Percentiles rank a stretch among this genome's conserved stretches.
These are phyloP conservation scores for Perdita meconis DNA, from an alignment of 2,888 invertebrate genomes.

Conservation along the genomic window DNA sequence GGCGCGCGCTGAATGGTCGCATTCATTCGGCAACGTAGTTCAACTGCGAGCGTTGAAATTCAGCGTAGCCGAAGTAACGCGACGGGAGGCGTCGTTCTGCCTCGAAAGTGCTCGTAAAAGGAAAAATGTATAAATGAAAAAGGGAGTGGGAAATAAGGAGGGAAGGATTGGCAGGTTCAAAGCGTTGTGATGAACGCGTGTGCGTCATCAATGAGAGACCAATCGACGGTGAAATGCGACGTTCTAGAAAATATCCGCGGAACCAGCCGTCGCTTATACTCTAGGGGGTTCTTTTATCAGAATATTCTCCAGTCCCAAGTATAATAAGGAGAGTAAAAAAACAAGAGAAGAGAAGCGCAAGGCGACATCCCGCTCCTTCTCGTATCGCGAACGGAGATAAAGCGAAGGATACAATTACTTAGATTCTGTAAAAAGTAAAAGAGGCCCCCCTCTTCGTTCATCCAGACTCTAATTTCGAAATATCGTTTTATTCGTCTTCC, in stretches of 20 bases:
- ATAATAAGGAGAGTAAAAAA: background rate
- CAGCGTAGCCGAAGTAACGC: background rate
- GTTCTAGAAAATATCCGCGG: constrained; percentile 37
- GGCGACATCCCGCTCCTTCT: background rate
- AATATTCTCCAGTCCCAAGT: constrained; percentile 7
- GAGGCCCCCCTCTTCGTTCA: background rate
- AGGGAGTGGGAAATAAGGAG: background rate
- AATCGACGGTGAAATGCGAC: constrained; percentile 42
- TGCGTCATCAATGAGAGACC: constrained; percentile 28
- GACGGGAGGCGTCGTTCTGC: background rate
- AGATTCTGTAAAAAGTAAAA: background rate
- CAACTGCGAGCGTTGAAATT: background rate
- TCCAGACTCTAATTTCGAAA: constrained; percentile 20
- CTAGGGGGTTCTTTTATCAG: constrained; percentile 30
- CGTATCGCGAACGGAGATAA: background rate
- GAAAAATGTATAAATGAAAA: background rate
- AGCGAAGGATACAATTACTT: constrained; percentile 20
- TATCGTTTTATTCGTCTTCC: constrained; percentile 20
- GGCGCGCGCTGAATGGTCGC: constrained; percentile 20
- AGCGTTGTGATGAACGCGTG: constrained; percentile 12
- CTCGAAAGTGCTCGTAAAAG: constrained; percentile 7
- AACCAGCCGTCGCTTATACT: constrained; percentile 15
- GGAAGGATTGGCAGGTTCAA: background rate
- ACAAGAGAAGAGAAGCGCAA: background rate
- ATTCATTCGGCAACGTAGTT: constrained; percentile 21